A percentile compares a stretch with the other conserved stretches of the same genome.
Evolutionary conservation across 1,140 invertebrate species (phyloP).

Genomic region (Drosophila bocki): DNA sequence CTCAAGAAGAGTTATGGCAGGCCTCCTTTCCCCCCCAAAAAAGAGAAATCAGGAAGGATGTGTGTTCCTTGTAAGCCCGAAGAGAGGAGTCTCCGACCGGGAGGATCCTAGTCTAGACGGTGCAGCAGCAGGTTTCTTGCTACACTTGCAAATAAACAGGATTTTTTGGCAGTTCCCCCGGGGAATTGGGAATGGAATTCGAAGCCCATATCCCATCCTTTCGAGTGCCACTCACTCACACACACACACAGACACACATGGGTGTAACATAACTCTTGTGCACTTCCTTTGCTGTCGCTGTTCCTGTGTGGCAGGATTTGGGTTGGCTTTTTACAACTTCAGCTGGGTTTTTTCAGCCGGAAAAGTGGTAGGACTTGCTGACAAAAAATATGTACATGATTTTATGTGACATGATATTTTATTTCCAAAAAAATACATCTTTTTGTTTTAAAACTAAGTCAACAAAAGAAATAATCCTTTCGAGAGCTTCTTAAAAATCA

Average conservation of each 20-base stretch:
- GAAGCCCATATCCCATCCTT: constrained; percentile 5
- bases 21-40: background rate
- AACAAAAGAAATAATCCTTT: too few species aligned
- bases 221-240: background rate
- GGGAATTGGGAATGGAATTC: constrained; percentile 28
- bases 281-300: constrained; percentile 17
- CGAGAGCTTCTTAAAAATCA: background rate
- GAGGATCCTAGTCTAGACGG: constrained; percentile 37
- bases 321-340: constrained; percentile 5
- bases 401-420: constrained; percentile 1
- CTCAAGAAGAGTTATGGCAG: constrained; percentile 22
- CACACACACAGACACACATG: background rate
- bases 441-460: background rate
- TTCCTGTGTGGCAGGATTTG: constrained; percentile 4
- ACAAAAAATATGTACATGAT: constrained; percentile 11
- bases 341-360: constrained; percentile 6
- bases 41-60: background rate
- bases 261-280: constrained; percentile 9
- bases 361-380: constrained; percentile 14
- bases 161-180: constrained; percentile 30
- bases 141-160: constrained; percentile 34
- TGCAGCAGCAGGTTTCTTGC: background rate
- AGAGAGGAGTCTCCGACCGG: background rate
- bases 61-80: background rate
- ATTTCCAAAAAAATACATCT: background rate